These are phyloP conservation scores for Desoria tigrina DNA, from an alignment of 2,888 invertebrate species.

Conservation along the genomic window DNA sequence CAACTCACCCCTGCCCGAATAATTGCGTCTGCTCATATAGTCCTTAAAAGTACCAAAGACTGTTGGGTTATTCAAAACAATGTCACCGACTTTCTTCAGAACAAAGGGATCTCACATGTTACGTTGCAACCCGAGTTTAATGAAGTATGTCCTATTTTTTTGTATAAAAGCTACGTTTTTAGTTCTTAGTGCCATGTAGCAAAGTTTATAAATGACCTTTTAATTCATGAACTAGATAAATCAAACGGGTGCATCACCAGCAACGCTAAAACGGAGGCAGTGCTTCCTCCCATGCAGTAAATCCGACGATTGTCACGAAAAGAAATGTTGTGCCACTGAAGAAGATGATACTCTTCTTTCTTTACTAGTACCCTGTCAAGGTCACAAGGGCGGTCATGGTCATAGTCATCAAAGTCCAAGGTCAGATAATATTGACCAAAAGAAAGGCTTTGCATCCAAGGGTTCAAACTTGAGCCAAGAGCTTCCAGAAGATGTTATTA, in stretches of 20 bases:
- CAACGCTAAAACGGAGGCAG: conserved; percentile 29
- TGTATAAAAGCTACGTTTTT: too few species aligned
- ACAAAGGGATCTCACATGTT: conserved; percentile 78
- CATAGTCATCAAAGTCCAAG: conserved; percentile 23
- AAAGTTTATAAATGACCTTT: too few species aligned
- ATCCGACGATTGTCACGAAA: conserved; percentile 43
- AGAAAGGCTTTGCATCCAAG: neutral
- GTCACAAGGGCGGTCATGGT: conserved; percentile 27
- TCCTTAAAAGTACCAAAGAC: conserved; percentile 68
- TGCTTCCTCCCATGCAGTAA: conserved; percentile 52
- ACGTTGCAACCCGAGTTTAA: conserved; percentile 85
- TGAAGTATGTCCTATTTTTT: conserved; percentile 33
- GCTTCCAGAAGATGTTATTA: neutral
- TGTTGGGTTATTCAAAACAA: conserved; percentile 47
- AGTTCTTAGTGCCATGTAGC: neutral
- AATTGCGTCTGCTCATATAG: conserved; percentile 82
- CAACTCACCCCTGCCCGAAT: conserved; percentile 76
- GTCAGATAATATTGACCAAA: neutral
- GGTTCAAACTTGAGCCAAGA: neutral
- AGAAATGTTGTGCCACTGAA: conserved; percentile 40
- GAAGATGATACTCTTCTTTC: neutral
- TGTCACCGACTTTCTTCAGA: conserved; percentile 67
- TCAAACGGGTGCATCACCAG: conserved; percentile 7
- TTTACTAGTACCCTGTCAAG: conserved; percentile 9
- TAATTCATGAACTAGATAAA: neutral